Base-by-base conservation (phyloP, 2,113 vertebrate species). In the Amazona vittata region DNA sequence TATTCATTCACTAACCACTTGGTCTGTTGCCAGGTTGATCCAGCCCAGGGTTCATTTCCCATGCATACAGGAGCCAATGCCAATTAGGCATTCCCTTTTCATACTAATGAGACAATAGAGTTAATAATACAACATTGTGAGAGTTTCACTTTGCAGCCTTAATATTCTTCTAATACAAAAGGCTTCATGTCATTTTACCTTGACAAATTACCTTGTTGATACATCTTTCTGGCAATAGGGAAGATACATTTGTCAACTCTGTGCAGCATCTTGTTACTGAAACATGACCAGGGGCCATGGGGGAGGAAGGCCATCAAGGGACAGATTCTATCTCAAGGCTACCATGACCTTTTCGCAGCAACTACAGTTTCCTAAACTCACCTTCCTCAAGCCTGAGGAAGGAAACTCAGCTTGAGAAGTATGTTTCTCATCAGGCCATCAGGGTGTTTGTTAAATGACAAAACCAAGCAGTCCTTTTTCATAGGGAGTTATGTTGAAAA, bases 381-480 rank as follows among this genome's bases (percentile, higher is more conserved):
- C 49, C 25, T 80, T 85, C 26, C 60, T 80, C 39, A 29, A 70
- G 43, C 22, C 15, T 59, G 31, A 87, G 35, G 65, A 90, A 89
- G 49, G 53, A 87, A 89, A 82, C 39, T 68, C 83, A 83, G 18
- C 28, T 86, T 93, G 39, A 83, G 62, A 75, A 60, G 16, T 46
- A 12, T 29, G 86, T 62, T 86, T 82, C 31, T 91, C 89, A 83
- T 79, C 68, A 91, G 55, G 64, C 13, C 41, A 47, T 57, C 6
- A 0, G 15, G 15, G 18, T 81, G 46, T 53, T 93, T 90, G n/a
- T 46, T 75, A 90, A 90, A 55, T 26, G 69, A 55, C 50, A 93
- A 94, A 92, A 94, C 29, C 62, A 87, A 79, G 59, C 59, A 91
- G 65, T 41, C 31, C 22, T 89, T 94, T 86, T 89, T 50, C 64